A percentile compares a stretch with the other conserved stretches of the same genome.
Conservation (phyloP, 2,113 vertebrate genomes). For the Zapus hudsonius region DNA sequence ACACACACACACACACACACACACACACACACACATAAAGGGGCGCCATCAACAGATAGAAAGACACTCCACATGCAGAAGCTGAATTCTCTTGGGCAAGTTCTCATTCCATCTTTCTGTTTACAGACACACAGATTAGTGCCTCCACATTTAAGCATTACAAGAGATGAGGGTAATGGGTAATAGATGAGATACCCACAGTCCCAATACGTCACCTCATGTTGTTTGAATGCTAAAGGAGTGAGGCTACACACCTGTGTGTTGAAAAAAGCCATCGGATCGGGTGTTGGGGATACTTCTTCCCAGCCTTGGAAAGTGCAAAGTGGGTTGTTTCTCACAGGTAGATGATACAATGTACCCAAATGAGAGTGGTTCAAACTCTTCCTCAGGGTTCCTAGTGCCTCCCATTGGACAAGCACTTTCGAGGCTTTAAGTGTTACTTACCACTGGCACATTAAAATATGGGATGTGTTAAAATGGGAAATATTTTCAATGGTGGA, state of each 20-base stretch:
- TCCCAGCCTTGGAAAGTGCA: no score
- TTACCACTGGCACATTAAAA: background rate
- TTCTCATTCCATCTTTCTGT: background rate
- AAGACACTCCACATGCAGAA: background rate
- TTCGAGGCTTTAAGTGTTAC: background rate
- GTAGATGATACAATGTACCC: background rate
- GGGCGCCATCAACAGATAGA: background rate
- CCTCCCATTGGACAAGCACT: no score
- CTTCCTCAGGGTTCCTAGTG: background rate
- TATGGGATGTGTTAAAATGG: background rate
- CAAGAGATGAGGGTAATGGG: background rate
- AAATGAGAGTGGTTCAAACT: background rate
- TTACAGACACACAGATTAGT: background rate
- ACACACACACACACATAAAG: background rate
- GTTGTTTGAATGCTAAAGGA: background rate
- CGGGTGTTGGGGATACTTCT: background rate
- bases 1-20: background rate
- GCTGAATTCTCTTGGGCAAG: background rate
- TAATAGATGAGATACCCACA: background rate
- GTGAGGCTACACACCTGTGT: background rate
- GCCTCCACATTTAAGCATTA: background rate
- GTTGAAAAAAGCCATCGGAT: background rate
- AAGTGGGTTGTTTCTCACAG: no score
- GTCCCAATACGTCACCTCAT: accelerated
- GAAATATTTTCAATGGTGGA: background rate